Conservation (phyloP, 1,140 invertebrate species). For the Formica exsecta region DNA sequence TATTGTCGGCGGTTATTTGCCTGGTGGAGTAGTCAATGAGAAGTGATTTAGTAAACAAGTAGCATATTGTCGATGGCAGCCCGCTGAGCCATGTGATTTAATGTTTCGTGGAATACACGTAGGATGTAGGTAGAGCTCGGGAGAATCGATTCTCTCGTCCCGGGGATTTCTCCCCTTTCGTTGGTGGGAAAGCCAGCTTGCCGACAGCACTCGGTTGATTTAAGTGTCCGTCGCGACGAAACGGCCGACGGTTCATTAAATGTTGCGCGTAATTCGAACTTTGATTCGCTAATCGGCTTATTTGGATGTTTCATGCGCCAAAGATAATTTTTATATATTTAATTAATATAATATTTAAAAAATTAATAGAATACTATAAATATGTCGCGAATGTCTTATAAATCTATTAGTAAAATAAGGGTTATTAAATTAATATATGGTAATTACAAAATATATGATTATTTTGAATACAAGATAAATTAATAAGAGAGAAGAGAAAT, state of each 20-base stretch:
- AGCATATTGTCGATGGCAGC: conserved; percentile 81
- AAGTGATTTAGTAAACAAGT: conserved; percentile 82
- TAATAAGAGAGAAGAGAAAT: not conserved
- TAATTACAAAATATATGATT: not conserved
- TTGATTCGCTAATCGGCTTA: conserved; percentile 31
- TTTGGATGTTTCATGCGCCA: not conserved
- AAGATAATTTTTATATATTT: not conserved
- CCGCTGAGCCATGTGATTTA: conserved; percentile 78
- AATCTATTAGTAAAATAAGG: not conserved
- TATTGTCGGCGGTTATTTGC: conserved; percentile 77
- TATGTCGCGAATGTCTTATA: not conserved
- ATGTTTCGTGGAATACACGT: conserved; percentile 66
- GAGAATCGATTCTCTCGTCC: conserved; percentile 62
- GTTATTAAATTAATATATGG: not conserved
- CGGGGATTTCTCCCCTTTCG: conserved; percentile 42
- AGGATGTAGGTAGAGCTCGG: conserved; percentile 16
- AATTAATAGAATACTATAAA: too few species aligned
- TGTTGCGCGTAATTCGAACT: not conserved
- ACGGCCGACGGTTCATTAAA: conserved; percentile 44
- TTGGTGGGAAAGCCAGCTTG: conserved; percentile 45
- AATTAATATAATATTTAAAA: not conserved
- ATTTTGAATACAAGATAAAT: not conserved
- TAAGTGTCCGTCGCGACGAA: conserved; percentile 38
- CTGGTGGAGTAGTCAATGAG: conserved; percentile 77
- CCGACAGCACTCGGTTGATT: conserved; percentile 42